Percentiles rank a stretch among this genome's conserved stretches.
Conservation (phyloP, 2,888 invertebrate species). For the Cylloceria caligata region DNA sequence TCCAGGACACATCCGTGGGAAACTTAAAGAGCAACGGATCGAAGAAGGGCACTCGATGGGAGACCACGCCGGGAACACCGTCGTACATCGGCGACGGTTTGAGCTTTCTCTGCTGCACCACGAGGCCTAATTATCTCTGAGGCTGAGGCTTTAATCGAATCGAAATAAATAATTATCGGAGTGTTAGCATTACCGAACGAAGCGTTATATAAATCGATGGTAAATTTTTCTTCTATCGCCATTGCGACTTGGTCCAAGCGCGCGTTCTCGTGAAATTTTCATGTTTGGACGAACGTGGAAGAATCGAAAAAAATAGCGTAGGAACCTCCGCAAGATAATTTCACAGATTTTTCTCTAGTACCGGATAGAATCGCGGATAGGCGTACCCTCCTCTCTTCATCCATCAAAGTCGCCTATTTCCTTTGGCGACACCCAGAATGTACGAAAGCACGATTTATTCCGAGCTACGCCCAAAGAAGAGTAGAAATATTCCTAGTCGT, state of each 20-base stretch:
- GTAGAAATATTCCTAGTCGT: not conserved
- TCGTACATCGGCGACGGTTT: conserved; percentile 81
- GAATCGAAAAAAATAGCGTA: not conserved
- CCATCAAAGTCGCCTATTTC: not conserved
- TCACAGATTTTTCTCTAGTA: not conserved
- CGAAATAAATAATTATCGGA: too few relatives aligned
- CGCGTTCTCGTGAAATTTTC: not conserved
- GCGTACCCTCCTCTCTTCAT: not conserved
- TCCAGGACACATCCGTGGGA: conserved; percentile 78
- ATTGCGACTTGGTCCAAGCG: conserved; percentile 6
- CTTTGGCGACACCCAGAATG: not conserved
- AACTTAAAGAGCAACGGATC: conserved; percentile 78
- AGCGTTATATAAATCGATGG: not conserved
- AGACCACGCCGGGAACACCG: conserved; percentile 77
- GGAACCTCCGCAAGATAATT: not conserved
- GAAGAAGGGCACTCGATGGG: conserved; percentile 80
- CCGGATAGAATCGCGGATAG: not conserved
- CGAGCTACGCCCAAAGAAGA: not conserved
- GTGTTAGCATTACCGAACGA: not conserved
- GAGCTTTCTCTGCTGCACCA: conserved; percentile 81
- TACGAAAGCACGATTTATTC: not conserved
- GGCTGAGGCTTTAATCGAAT: conserved; percentile 19
- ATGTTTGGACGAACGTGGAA: not conserved
- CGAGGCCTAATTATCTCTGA: conserved; percentile 81
- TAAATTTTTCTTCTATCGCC: conserved; percentile 13